Base-by-base conservation (phyloP, 2,797 vertebrate species). In the Lagocephalus sceleratus region DNA sequence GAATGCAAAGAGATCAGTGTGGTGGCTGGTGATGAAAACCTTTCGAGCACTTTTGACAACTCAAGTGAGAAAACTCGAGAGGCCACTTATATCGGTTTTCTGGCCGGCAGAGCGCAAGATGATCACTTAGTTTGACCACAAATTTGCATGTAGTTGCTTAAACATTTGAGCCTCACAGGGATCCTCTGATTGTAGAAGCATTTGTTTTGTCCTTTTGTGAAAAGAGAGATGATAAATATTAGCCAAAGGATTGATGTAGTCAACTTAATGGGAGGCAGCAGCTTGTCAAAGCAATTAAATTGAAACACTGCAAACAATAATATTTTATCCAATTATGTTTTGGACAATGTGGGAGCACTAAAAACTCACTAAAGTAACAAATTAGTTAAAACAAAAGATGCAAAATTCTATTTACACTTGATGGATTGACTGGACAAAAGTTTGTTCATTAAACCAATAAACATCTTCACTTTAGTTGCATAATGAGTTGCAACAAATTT, bases 11-110 rank as follows among this genome's bases (percentile, higher is more conserved):
- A 67, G 75, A 87, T 86, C 76, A 69, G 63, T 70, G 76, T 16
- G 80, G 73, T 82, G 83, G 82, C 72, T 75, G 82, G 84, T 75
- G 86, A 83, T 86, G 85, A 88, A 87, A 89, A 81, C 75, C 73
- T 66, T 73, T 51, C 58, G 53, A 71, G 75, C 52, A 43, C 68
- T 70, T 78, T 81, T 81, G 83, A 86, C 70, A 65, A 84, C 82
- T 86, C 62, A 68, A 84, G 82, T 76, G 79, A 81, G 75, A 82
- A 72, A 76, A 75, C 44, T 60, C n/a, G 60, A 71, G 64, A 66
- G 45, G 59, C 62, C 44, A 56, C 56, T 78, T 72, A 58, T 78
- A 71, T 62, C 20, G 56, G 45, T 57, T 59, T 48, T 65, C 64
- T 50, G 45, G 64, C 35, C 62, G 2, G 23, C 0, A 15, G 41